phyloP scores from a whole-genome alignment of 2,888 invertebrate species.

The Lumbricus terrestris region DNA sequence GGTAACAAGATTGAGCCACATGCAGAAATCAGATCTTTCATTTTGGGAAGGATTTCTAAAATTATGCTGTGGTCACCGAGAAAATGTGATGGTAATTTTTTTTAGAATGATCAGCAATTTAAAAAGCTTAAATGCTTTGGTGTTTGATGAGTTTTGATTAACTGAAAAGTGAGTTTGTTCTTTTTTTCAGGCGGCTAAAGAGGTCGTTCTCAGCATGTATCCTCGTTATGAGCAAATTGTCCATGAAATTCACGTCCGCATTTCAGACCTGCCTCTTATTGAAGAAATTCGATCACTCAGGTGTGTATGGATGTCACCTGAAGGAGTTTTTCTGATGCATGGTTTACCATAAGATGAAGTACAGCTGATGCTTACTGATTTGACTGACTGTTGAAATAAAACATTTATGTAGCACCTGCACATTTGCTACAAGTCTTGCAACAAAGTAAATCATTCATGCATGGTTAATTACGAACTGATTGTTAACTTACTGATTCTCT shows the following conservation, averaged over 20 bases:
- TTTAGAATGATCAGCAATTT: not conserved
- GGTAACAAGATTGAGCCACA: not conserved
- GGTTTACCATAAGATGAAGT: too few relatives aligned
- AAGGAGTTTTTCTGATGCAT: not conserved
- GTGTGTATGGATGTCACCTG: slow-evolving; percentile 51
- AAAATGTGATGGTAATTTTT: not conserved
- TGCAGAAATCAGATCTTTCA: not conserved
- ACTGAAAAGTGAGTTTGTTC: not conserved
- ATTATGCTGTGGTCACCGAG: not conserved
- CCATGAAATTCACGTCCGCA: slow-evolving; percentile 88
- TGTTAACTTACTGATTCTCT: too few relatives aligned
- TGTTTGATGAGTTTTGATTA: not conserved
- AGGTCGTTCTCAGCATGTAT: slow-evolving; percentile 85
- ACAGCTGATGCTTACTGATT: too few relatives aligned
- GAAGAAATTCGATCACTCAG: slow-evolving; percentile 91
- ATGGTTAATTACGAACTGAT: too few relatives aligned
- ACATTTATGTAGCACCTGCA: too few relatives aligned
- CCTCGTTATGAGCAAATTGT: slow-evolving; percentile 94
- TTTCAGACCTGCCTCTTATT: slow-evolving; percentile 89
- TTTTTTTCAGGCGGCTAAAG: slow-evolving; percentile 60
- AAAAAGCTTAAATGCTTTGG: not conserved
- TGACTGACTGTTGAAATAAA: too few relatives aligned
- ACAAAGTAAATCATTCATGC: too few relatives aligned
- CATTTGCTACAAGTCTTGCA: too few relatives aligned
- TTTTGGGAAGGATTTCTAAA: not conserved